Conservation (phyloP, 2,797 vertebrate genomes). For the Pagetopsis macropterus region DNA sequence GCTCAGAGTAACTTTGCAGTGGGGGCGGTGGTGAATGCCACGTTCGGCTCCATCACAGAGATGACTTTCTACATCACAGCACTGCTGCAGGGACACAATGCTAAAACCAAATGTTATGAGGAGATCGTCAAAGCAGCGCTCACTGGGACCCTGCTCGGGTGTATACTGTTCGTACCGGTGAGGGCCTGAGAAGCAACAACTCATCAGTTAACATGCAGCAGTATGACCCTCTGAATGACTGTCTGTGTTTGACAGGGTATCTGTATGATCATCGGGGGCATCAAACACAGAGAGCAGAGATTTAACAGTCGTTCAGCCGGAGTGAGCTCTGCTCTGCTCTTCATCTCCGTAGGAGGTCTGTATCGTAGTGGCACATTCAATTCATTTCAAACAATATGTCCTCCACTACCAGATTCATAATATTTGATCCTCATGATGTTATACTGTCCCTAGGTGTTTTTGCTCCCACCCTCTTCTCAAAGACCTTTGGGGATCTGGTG, state of each 20-base stretch:
- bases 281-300: conserved; percentile 88
- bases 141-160: conserved; percentile 90
- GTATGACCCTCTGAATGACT: neutral
- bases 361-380: neutral
- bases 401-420: accelerated
- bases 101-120: conserved; percentile 86
- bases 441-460: conserved; percentile 84
- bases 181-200: conserved; percentile 53
- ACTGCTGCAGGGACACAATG: conserved; percentile 85
- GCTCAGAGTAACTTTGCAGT: conserved; percentile 92
- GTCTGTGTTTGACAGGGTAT: conserved; percentile 81
- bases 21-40: conserved; percentile 92
- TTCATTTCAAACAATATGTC: neutral
- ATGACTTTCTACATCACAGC: conserved; percentile 94
- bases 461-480: conserved; percentile 92
- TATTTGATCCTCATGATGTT: neutral
- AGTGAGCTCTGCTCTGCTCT: conserved; percentile 90
- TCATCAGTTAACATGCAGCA: neutral
- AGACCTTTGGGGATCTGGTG: conserved; percentile 88
- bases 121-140: conserved; percentile 90
- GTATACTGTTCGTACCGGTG: conserved; percentile 90
- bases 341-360: conserved; percentile 91
- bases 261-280: conserved; percentile 93
- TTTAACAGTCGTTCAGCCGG: conserved; percentile 93
- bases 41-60: conserved; percentile 91